These are phyloP conservation scores for Archivesica marissinica DNA, from an alignment of 1,140 invertebrate species.

Conservation along the genomic window DNA sequence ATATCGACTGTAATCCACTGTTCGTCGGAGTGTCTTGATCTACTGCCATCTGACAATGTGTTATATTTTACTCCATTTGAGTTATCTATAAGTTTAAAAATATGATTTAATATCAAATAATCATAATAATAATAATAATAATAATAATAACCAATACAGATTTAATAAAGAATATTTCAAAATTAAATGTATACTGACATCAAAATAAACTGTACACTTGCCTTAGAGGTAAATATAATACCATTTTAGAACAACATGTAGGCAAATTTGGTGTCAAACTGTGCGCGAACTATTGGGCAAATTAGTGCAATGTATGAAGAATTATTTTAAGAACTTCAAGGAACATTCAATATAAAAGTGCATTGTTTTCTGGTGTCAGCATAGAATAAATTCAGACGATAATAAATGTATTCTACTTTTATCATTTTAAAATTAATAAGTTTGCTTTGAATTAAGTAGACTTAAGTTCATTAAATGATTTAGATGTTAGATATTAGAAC, in stretches of 20 bases:
- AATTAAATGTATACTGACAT: neutral
- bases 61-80: conserved; percentile 12
- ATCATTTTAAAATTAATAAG: neutral
- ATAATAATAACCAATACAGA: too few relatives aligned
- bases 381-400: neutral
- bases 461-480: neutral
- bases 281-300: too few relatives aligned
- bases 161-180: neutral
- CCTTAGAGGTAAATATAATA: too few relatives aligned
- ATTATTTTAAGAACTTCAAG: neutral
- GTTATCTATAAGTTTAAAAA: conserved; percentile 3
- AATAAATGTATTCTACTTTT: neutral
- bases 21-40: neutral
- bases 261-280: too few relatives aligned
- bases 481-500: neutral
- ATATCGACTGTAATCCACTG: conserved; percentile 28
- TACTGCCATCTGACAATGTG: neutral
- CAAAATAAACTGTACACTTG: neutral
- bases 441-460: neutral
- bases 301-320: too few relatives aligned
- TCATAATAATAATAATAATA: too few relatives aligned
- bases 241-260: too few relatives aligned
- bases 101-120: neutral
- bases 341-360: neutral
- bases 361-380: neutral